Evolutionary conservation across 2,888 invertebrate genomes (phyloP).

Genomic region (Drosophila kanekoi): DNA sequence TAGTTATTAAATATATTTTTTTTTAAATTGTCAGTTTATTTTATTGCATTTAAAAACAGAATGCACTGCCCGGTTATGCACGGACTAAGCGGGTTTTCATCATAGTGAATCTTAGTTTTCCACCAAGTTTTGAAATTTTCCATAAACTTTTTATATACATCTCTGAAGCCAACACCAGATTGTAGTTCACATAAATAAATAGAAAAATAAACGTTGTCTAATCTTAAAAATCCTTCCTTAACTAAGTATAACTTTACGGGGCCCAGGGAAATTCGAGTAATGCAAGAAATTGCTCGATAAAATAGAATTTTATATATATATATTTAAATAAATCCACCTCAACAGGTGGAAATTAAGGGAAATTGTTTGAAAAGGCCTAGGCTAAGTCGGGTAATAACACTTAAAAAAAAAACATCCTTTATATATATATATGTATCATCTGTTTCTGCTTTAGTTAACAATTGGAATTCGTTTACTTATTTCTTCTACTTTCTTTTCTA

Average conservation of each 20-base stretch:
- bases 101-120: no score
- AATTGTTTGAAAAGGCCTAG: neutral
- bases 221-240: no score
- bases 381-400: neutral
- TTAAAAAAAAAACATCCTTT: slow-evolving; percentile 13
- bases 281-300: no score
- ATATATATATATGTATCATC: slow-evolving; percentile 22
- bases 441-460: slow-evolving; percentile 68
- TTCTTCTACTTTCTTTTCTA: slow-evolving; percentile 82
- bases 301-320: neutral
- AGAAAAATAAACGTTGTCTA: no score
- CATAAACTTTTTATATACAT: no score
- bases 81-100: no score
- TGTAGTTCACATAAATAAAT: no score
- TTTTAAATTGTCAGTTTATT: slow-evolving; percentile 7
- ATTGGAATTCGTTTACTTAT: slow-evolving; percentile 80
- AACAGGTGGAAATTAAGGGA: slow-evolving; percentile 1
- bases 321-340: neutral
- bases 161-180: no score
- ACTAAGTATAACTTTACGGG: no score
- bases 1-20: neutral
- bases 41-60: neutral
- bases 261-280: no score
- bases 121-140: no score
- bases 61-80: neutral